Conservation (phyloP, 92 coral and sea anemone genomes). For the Hydrozoanthus gracilis region DNA sequence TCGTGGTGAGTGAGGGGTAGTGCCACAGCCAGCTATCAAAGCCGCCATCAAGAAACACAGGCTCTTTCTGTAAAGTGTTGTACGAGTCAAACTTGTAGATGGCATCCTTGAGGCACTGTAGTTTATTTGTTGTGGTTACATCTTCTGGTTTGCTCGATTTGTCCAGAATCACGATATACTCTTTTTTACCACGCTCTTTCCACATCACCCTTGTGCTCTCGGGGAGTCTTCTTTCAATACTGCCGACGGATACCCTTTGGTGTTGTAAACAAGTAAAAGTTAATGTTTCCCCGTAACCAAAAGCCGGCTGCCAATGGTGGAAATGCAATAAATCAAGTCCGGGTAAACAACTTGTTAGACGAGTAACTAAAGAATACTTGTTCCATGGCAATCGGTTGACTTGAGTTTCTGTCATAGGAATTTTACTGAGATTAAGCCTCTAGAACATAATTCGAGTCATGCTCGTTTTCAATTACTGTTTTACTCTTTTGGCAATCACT, state of each 20-base stretch:
- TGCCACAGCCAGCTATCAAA: constrained; percentile 98
- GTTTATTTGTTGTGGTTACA: constrained; percentile 69
- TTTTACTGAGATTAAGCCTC: too few relatives aligned
- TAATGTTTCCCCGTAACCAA: background rate
- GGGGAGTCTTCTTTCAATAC: constrained; percentile 87
- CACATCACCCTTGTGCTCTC: constrained; percentile 86
- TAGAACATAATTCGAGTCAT: too few relatives aligned
- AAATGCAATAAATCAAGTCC: too few relatives aligned
- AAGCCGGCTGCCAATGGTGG: too few relatives aligned
- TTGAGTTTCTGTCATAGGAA: too few relatives aligned
- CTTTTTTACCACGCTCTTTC: constrained; percentile 80
- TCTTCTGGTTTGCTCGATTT: constrained; percentile 75
- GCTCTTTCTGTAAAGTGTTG: constrained; percentile 78
- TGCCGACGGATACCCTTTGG: constrained; percentile 84
- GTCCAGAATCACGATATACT: constrained; percentile 78
- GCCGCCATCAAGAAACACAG: constrained; percentile 94
- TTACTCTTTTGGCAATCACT: too few relatives aligned
- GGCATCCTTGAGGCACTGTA: constrained; percentile 88
- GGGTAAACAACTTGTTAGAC: too few relatives aligned
- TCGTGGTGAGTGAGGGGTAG: constrained; percentile 91
- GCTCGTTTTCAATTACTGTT: too few relatives aligned
- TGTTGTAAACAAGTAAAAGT: background rate
- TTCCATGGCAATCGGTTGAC: too few relatives aligned
- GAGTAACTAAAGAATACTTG: too few relatives aligned
- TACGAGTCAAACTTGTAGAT: constrained; percentile 83